Evolutionary conservation across 1,140 invertebrate species (phyloP), one percentile per base, ranked within the genome.

Genomic region (Rhizoglyphus robini): DNA sequence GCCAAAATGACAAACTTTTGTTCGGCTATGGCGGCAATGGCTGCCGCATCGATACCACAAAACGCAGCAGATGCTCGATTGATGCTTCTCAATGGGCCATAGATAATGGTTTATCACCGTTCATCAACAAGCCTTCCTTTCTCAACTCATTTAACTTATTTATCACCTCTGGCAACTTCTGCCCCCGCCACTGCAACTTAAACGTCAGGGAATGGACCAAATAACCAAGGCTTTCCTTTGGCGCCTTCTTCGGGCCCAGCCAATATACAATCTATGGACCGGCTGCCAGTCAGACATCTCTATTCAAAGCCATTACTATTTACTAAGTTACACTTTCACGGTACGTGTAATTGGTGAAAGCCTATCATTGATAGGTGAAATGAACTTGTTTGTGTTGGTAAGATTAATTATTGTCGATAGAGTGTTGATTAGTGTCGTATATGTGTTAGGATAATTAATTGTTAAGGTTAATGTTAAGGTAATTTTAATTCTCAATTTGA

Each of bases 1-100:
- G 63, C 70, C 18, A 67, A 72, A 65, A 76, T 79, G 1, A 79
- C 79, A 65, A 79, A 79, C 57, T 36, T 59, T 30, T 11, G 15
- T 34, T 30, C 64, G 72, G 81, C 67, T n/a, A 69, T 70, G 29
- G 58, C 68, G 23, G 58, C 64, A 36, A 63, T 67, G 59, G 59
- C 63, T 47, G 65, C 65, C 54, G 48, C 30, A 11, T 18, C 62
- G 31, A 32, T 41, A 60, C 25, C 38, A 51, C 72, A 25, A 63
- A 69, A 58, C 30, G 63, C 63, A 65, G 54, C 68, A 59, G 60
- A 66, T 20, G 54, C 70, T 65, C 65, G 65, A 63, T 36, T 64
- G 65, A 70, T 48, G 63, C 69, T 61, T 63, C 68, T 23, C 38
- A 69, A 4, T 69, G n/a, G n/a, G n/a, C n/a, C n/a, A n/a, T n/a